Percentiles rank a stretch among this genome's conserved stretches.
phyloP scores from a whole-genome alignment of 2,113 vertebrate species.

The Pardalotus punctatus region DNA sequence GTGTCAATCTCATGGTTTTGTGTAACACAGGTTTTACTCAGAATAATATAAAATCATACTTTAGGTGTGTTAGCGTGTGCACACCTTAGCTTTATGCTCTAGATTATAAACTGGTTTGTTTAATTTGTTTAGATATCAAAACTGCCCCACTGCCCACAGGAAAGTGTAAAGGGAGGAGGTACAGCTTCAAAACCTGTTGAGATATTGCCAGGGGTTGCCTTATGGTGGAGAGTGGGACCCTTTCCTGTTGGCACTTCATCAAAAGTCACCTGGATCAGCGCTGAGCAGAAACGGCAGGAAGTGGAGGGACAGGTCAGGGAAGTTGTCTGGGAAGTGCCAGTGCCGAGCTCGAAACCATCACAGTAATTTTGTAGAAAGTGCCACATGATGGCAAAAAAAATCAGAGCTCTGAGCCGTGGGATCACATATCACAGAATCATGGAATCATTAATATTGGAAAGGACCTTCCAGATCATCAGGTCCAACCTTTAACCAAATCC shows the following conservation, averaged over 20 bases:
- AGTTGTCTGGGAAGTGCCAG: too few species aligned
- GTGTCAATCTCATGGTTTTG: background rate
- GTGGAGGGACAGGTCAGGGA: background rate
- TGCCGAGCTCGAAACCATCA: background rate
- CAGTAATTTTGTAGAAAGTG: background rate
- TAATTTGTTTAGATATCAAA: background rate
- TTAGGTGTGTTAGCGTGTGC: background rate
- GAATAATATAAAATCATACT: too few species aligned
- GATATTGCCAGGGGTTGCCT: background rate
- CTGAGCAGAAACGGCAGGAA: background rate
- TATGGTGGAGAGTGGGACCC: rapidly evolving
- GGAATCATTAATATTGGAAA: rapidly evolving
- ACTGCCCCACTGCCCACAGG: too few species aligned
- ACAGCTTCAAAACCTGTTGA: background rate
- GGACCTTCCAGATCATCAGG: background rate
- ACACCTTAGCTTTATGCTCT: background rate
- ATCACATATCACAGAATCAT: background rate
- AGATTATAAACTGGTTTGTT: background rate
- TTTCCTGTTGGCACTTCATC: background rate
- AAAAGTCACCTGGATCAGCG: background rate
- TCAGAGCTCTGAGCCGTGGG: background rate
- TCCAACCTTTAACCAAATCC: background rate
- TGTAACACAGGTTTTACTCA: background rate
- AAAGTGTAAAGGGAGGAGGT: background rate
- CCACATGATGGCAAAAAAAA: background rate